These are phyloP conservation scores for Diglossa brunneiventris DNA, from an alignment of 2,113 vertebrate genomes.

Conservation along the genomic window DNA sequence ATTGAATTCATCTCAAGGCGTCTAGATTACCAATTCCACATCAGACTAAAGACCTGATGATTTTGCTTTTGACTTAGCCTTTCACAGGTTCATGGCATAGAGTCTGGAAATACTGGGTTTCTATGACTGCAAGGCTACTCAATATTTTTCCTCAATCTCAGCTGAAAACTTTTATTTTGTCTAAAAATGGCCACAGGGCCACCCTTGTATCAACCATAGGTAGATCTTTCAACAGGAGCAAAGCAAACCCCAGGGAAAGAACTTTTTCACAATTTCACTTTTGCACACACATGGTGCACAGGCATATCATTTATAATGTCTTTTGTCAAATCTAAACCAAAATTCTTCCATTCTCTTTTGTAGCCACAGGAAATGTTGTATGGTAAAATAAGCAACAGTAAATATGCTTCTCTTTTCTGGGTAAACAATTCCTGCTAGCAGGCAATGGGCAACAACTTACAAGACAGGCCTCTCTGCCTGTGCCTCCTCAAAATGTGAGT, in stretches of 20 bases:
- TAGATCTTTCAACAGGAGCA: background rate
- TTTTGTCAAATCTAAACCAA: background rate
- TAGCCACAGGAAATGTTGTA: background rate
- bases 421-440: background rate
- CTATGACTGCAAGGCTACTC: background rate
- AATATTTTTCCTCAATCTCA: background rate
- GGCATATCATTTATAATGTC: background rate
- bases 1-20: background rate
- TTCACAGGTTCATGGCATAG: background rate
- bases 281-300: background rate
- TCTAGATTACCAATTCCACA: background rate
- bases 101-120: background rate
- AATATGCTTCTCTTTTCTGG: background rate
- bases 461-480: background rate
- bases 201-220: background rate
- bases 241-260: background rate
- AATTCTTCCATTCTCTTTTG: background rate
- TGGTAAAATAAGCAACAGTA: background rate
- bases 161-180: background rate
- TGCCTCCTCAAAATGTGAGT: background rate
- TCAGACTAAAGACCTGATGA: background rate
- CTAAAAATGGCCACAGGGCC: rapidly evolving
- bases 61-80: background rate
- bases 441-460: background rate
- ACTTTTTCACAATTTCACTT: background rate